Evolutionary conservation across 2,888 invertebrate genomes (phyloP), one percentile per base, ranked within the genome.

Genomic region (Nebria brevicollis): DNA sequence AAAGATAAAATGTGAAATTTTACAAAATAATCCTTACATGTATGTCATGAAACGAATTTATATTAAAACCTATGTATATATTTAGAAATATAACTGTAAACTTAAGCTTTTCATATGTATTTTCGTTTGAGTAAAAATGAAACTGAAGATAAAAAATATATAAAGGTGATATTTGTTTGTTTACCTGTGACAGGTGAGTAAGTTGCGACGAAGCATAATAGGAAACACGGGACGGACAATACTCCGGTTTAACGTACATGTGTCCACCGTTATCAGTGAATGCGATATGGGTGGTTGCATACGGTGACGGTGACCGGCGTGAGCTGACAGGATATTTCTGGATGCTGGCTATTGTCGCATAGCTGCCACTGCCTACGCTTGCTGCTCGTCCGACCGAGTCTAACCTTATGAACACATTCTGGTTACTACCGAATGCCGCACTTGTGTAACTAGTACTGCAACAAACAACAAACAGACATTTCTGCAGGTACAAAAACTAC

Each of bases 131-230:
- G 34, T 34, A 4, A 34, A 34, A 34, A 34, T 34, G 20, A 20
- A 20, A 20, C 20, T 1, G 20, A 20, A 20, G 0, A 20, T 20
- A 20, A 20, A 20, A 20, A 20, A 34, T n/a, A 72, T 13, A 70
- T 10, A 77, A 66, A 13, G 72, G 34, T 34, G 2, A 5, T 34
- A 25, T 11, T 6, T 70, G 41, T 20, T 20, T 20, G 82, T 90
- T 90, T 87, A 93, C 94, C 92, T 94, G 93, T 76, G 93, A 93
- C 84, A 94, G 91, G 86, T 94, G 93, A 84, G 94, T 94, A 84
- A 95, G 91, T 87, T 94, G 94, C 20, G 94, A 94, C n/a, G 94
- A 94, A 13, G 95, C 95, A 89, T 95, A 95, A 90, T 95, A 95
- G 25, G 95, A 94, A 76, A 94, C 92, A 85, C 92, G 90, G 41